Percentiles rank a stretch among this genome's conserved stretches.
Evolutionary conservation across 2,797 vertebrate genomes (phyloP).

Genomic region (Thamnophis elegans): DNA sequence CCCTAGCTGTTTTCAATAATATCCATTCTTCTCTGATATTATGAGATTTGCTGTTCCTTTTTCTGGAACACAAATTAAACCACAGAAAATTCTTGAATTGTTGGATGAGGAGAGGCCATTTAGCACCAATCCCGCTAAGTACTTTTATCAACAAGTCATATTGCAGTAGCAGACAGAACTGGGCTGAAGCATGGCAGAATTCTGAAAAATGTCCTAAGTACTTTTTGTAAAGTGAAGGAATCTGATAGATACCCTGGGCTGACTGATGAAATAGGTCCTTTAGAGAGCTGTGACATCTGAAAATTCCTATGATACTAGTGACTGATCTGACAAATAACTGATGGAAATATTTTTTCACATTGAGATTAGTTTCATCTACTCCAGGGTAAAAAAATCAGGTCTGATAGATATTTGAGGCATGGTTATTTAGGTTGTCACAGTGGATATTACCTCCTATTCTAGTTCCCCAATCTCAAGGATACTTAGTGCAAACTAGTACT

Average conservation of each 20-base stretch:
- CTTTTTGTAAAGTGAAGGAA: neutral
- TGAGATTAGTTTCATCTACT: neutral
- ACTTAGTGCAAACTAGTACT: neutral
- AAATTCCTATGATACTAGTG: neutral
- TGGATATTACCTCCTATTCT: neutral
- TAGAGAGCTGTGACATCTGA: neutral
- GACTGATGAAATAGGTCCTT: neutral
- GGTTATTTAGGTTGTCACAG: neutral
- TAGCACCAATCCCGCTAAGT: neutral
- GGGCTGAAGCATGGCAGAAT: neutral
- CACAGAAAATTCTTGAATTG: neutral
- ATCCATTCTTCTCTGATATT: neutral
- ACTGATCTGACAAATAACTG: neutral
- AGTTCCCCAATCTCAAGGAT: neutral
- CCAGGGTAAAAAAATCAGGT: neutral
- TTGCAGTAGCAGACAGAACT: neutral
- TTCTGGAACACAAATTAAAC: neutral
- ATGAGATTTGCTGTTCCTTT: neutral
- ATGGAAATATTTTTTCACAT: neutral
- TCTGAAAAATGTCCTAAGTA: neutral
- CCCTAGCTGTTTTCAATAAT: neutral
- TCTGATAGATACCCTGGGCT: neutral
- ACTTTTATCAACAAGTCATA: neutral
- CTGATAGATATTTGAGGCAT: neutral
- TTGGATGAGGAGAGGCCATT: neutral